These are phyloP conservation scores for Allygus modestus DNA, from an alignment of 2,888 invertebrate genomes.

Conservation along the genomic window DNA sequence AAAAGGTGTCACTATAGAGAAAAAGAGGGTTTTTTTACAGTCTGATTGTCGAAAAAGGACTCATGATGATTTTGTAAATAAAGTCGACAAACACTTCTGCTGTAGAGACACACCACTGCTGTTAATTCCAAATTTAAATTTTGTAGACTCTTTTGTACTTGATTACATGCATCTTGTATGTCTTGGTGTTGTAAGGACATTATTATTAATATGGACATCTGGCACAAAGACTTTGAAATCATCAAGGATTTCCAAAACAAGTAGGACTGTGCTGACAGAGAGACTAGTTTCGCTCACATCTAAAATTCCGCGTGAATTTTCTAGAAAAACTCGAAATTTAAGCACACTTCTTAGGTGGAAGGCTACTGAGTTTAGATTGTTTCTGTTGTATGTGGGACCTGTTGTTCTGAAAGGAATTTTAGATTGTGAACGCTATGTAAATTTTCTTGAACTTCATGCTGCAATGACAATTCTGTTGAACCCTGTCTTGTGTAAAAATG, in stretches of 20 bases:
- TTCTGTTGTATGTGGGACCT: constrained; percentile 27
- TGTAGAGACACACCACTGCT: not conserved
- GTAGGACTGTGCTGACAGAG: not conserved
- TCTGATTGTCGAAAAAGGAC: constrained; percentile 17
- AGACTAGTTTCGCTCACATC: not conserved
- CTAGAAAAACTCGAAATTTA: constrained; percentile 19
- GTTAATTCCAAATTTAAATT: not conserved
- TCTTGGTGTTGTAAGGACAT: constrained; percentile 43
- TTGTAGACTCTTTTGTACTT: constrained; percentile 42
- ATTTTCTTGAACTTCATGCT: not conserved
- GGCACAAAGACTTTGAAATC: constrained; percentile 30
- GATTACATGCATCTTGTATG: constrained; percentile 54
- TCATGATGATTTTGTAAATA: not conserved
- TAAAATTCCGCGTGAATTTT: constrained; percentile 5
- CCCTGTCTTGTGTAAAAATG: not conserved
- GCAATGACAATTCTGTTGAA: constrained; percentile 21
- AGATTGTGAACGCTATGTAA: not conserved
- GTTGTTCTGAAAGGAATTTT: constrained; percentile 14
- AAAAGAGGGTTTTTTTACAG: not conserved
- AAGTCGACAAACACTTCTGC: not conserved
- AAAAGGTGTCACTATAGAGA: not conserved
- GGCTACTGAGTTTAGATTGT: constrained; percentile 29
- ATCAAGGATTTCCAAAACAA: not conserved
- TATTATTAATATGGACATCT: constrained; percentile 17
- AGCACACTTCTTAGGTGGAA: constrained; percentile 16